Conservation (phyloP, 2,888 invertebrate genomes). For the Meteorus colon region DNA sequence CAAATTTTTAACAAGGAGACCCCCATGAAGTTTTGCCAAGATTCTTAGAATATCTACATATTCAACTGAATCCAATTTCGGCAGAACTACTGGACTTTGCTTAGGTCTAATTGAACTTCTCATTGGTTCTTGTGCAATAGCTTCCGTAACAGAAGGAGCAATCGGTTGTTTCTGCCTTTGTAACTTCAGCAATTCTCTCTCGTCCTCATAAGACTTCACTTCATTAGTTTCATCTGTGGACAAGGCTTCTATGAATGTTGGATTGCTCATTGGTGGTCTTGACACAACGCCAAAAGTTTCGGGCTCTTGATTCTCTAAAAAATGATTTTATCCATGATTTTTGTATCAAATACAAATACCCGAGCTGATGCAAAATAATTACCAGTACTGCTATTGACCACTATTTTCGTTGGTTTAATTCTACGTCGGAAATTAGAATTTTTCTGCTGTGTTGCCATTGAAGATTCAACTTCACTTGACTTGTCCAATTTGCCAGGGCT, state of each 20-base stretch:
- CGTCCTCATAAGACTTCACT: conserved; percentile 58
- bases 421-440: conserved; percentile 51
- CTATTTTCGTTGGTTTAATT: conserved; percentile 63
- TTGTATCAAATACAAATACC: not conserved
- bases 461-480: conserved; percentile 31
- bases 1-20: conserved; percentile 77
- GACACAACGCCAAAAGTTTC: conserved; percentile 59
- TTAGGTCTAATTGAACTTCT: conserved; percentile 40
- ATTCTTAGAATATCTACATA: conserved; percentile 76
- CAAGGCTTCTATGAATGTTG: conserved; percentile 59
- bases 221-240: conserved; percentile 57
- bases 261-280: conserved; percentile 59
- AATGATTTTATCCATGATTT: no score
- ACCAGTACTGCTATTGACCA: conserved; percentile 56
- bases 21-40: conserved; percentile 77
- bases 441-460: conserved; percentile 43
- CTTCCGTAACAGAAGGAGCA: conserved; percentile 36
- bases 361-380: conserved; percentile 18
- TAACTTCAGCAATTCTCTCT: conserved; percentile 60
- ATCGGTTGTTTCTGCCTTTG: conserved; percentile 62
- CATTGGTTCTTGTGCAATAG: conserved; percentile 11
- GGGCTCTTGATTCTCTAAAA: conserved; percentile 34
- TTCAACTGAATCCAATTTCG: conserved; percentile 74
- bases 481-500: conserved; percentile 35
- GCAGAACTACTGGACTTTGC: conserved; percentile 67